Base-by-base conservation (phyloP, 1,140 invertebrate genomes). In the Camponotus pennsylvanicus region DNA sequence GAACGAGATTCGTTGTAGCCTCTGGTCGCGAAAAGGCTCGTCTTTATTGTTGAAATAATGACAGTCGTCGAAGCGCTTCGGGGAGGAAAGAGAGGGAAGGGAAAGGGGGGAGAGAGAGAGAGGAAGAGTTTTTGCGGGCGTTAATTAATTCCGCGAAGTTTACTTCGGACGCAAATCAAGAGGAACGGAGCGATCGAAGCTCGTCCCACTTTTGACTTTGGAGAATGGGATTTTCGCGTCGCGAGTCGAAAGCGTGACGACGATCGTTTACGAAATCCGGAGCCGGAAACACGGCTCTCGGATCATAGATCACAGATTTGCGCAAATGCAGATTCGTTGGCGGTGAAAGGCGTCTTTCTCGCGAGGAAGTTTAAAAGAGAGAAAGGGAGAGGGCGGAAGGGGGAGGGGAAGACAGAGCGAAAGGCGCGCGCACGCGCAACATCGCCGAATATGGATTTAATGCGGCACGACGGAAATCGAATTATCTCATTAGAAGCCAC, bases 401-500 rank as follows among this genome's bases (percentile, higher is more conserved):
- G 6, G 11, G 27, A 42, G 73, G 69, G 52, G 71, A 55, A 73
- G 52, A 2, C 6, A 57, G 9, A 55, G 13, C 42, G 76, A 49
- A 42, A 49, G 45, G 66, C 55, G 73, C 13, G 34, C 77, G 66
- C 15, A 37, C 11, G 83, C 87, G 61, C 34, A 63, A 71, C 78
- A 45, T 59, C 66, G 64, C 55, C 80, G 71, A 84, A 77, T 84
- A 84, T 66, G 63, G 40, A 76, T 75, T 84, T 77, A 77, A 61
- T 52, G 45, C 64, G 40, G 70, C 55, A 76, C 37, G 8, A 18
- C 52, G 63, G 63, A 90, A 93, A 93, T 93, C 91, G 84, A 93
- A 93, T 93, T 93, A 93, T 90, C 88, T 91, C 89, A 91, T 93
- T 93, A 93, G 93, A 93, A 93, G 93, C 93, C 92, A 66, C 92